Evolutionary conservation across 2,113 vertebrate genomes (phyloP), one percentile per base, ranked within the genome.

Genomic region (Larimichthys polyactis): DNA sequence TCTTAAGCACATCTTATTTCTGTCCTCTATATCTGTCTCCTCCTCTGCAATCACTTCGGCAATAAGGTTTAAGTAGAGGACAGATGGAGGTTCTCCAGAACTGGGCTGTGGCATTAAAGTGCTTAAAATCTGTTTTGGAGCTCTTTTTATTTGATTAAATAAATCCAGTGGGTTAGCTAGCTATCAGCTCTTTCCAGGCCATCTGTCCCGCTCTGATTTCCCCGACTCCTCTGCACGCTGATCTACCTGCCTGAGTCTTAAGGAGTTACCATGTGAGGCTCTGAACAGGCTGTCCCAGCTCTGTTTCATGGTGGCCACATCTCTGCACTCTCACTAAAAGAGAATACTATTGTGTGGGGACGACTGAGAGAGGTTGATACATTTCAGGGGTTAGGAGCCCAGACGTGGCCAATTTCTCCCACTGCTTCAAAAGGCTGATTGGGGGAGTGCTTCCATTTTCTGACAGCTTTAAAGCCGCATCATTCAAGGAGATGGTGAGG

Each of bases 121-220:
- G 48, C 82, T 89, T 89, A 70, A 88, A 91, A 90, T 90, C 79
- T 80, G 71, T 84, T 89, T 79, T 75, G 67, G 78, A 81, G 75
- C 44, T 69, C 69, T 84, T 84, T 78, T 76, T 62, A 85, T 89
- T 88, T 88, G 78, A 92, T 90, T 81, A 91, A 92, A 88, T 91
- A 87, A 86, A 89, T 89, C 89, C 70, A 5, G 40, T 75, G 84
- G 55, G 87, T 90, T 85, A 79, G 85, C 89, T 58, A 84, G 83
- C 81, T 91, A 90, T 92, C 88, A 88, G 69, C 79, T 82, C 75
- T 60, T 84, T 87, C 84, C 92, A 90, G 87, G 59, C 92, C 89
- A 91, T 92, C 90, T 93, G 90, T 87, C 83, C 78, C 27, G 2
- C 81, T 87, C 67, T 84, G 82, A 89, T 88, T 80, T 86, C 81